Evolutionary conservation across 1,140 invertebrate genomes (phyloP), one percentile per base, ranked within the genome.

Genomic region (Diprion similis): DNA sequence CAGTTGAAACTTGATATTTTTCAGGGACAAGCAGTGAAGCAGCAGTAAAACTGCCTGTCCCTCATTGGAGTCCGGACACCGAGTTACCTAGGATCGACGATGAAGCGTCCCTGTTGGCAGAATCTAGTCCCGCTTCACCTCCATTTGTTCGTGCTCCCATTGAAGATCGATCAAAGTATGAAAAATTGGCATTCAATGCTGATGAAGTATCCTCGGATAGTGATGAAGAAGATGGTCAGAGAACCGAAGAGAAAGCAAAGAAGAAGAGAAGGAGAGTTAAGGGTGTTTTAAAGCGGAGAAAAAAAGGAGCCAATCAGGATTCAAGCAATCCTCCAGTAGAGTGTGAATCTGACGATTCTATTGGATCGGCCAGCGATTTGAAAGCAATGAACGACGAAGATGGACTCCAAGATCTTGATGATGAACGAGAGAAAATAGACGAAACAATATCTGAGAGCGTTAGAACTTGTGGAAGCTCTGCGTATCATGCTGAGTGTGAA

Each of bases 131-230:
- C 0, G 81, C 82, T 6, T 89, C 89, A 10, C 89, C 89, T 3
- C 87, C 88, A 1, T 94, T 93, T 78, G 90, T 92, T 0, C 90
- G 90, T 75, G 89, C 91, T 0, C 93, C 93, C 0, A 76, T 92
- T 0, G 93, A 95, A 77, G 92, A 95, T 84, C 88, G 93, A 13
- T 94, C 93, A n/a, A 95, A 94, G 77, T 95, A 95, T 79, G 93
- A 94, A 77, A 95, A 95, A 80, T 83, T 95, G n/a, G 89, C 90
- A 2, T 89, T 89, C 76, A 89, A 89, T 69, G 83, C 82, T 0
- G 92, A 91, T 73, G 90, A 90, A 68, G 82, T 90, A 8, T 92
- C 91, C 18, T 92, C 92, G 4, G 91, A 92, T 73, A 87, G 86
- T 71, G 89, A 91, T 71, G 90, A 90, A 8, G 89, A 83, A 51